phyloP scores from a whole-genome alignment of 2,113 vertebrate genomes.

The Melanotaenia duboulayi region DNA sequence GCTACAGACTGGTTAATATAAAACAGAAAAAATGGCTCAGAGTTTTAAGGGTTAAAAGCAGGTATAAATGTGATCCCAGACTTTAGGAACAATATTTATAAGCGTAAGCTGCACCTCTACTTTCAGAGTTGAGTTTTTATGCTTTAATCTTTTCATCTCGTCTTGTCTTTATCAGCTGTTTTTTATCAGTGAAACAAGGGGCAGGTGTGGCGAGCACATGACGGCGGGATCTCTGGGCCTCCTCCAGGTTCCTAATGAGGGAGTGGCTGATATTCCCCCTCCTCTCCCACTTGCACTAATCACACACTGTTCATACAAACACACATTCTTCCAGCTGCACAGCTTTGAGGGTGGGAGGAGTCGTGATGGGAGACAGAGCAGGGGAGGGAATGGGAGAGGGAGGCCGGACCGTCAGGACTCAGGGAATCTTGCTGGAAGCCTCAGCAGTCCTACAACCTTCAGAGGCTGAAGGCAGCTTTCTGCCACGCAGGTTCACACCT shows the following conservation, averaged over 20 bases:
- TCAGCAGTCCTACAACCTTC: slow-evolving; percentile 28
- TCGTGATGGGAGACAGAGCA: slow-evolving; percentile 59
- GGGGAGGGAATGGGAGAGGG: slow-evolving; percentile 32
- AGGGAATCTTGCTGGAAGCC: slow-evolving; percentile 56
- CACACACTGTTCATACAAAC: slow-evolving; percentile 42
- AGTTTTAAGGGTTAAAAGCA: too few relatives aligned
- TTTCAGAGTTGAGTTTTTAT: too few relatives aligned
- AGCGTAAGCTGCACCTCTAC: too few relatives aligned
- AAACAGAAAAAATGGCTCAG: too few relatives aligned
- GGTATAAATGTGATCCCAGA: too few relatives aligned
- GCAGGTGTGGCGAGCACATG: slow-evolving; percentile 53
- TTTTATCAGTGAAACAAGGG: slow-evolving; percentile 4
- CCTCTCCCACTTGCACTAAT: slow-evolving; percentile 36
- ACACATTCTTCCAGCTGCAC: slow-evolving; percentile 52
- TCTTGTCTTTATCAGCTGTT: slow-evolving; percentile 6
- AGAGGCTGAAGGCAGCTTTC: slow-evolving; percentile 13
- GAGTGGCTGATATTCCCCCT: slow-evolving; percentile 49
- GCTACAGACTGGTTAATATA: too few relatives aligned
- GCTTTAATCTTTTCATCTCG: not conserved
- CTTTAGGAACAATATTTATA: too few relatives aligned
- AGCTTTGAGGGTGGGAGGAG: slow-evolving; percentile 81
- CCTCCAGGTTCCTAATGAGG: slow-evolving; percentile 50
- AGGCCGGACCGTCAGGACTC: slow-evolving; percentile 53
- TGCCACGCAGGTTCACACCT: slow-evolving; percentile 49
- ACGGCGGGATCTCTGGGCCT: slow-evolving; percentile 25